phyloP scores from a whole-genome alignment of 2,797 vertebrate species.

The Uromys caudimaculatus region DNA sequence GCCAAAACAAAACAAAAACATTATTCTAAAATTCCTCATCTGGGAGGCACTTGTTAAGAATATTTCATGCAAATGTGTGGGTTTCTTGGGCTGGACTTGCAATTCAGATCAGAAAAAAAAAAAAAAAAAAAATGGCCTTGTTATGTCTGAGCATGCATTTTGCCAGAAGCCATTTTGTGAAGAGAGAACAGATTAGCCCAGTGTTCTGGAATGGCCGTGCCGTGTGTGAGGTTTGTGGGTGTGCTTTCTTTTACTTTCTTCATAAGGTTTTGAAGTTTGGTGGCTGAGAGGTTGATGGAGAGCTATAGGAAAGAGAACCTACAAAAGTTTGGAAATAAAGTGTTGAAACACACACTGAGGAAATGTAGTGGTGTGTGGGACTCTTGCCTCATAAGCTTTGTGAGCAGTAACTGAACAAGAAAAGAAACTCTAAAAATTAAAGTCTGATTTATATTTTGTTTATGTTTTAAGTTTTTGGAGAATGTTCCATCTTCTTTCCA shows the following conservation, averaged over 20 bases:
- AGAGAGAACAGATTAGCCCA: not conserved
- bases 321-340: conserved; percentile 49
- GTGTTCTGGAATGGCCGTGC: not conserved
- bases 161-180: conserved; percentile 56
- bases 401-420: not conserved
- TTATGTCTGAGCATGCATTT: conserved; percentile 64
- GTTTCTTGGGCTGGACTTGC: conserved; percentile 72
- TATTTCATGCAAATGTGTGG: conserved; percentile 69
- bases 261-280: not conserved
- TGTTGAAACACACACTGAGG: conserved; percentile 29
- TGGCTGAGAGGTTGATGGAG: not conserved
- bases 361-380: conserved; percentile 30
- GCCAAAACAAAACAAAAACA: conserved; percentile 29
- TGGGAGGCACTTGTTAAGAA: conserved; percentile 77
- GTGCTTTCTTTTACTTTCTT: not conserved
- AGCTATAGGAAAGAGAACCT: not conserved
- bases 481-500: conserved; percentile 13
- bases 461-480: conserved; percentile 30
- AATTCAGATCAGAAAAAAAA: conserved; percentile 80
- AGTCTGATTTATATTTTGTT: conserved; percentile 29
- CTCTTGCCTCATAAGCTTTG: conserved; percentile 15
- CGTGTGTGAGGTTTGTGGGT: not conserved
- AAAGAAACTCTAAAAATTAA: conserved; percentile 25
- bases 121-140: conserved; percentile 64
- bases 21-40: conserved; percentile 75